These are phyloP conservation scores for Colinus virginianus DNA, from an alignment of 2,113 vertebrate species.

Conservation along the genomic window DNA sequence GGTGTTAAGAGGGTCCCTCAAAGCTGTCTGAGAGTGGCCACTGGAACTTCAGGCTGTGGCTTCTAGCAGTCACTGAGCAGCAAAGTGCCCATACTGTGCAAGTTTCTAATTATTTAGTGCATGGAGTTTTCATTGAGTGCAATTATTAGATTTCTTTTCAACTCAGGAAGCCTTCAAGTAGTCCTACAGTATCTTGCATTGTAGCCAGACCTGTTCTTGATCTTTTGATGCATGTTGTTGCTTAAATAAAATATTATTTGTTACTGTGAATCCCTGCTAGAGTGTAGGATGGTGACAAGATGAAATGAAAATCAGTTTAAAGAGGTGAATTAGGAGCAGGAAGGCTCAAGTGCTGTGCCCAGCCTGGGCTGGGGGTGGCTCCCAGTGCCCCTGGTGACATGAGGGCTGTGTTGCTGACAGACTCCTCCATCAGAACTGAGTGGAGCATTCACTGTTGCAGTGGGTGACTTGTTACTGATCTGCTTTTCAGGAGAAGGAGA, in stretches of 20 bases:
- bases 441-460: not conserved
- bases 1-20: not conserved
- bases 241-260: not conserved
- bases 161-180: not conserved
- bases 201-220: not conserved
- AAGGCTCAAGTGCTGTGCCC: not conserved
- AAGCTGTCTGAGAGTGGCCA: not conserved
- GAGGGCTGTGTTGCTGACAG: not conserved
- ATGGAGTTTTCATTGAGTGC: not conserved
- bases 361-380: not conserved
- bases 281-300: not conserved
- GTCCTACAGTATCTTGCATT: not conserved
- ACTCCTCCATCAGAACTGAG: rapidly evolving
- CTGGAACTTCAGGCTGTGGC: not conserved
- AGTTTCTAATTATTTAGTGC: not conserved
- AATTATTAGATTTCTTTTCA: not conserved
- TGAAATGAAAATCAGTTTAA: not conserved
- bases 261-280: not conserved
- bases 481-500: slow-evolving; percentile 91
- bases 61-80: not conserved
- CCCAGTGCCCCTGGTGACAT: not conserved
- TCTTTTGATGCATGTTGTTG: not conserved
- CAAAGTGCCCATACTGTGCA: not conserved
- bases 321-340: not conserved
- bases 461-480: not conserved